A percentile compares a stretch with the other conserved stretches of the same genome.
phyloP scores from a whole-genome alignment of 2,113 vertebrate species.

The Anhinga rufa region DNA sequence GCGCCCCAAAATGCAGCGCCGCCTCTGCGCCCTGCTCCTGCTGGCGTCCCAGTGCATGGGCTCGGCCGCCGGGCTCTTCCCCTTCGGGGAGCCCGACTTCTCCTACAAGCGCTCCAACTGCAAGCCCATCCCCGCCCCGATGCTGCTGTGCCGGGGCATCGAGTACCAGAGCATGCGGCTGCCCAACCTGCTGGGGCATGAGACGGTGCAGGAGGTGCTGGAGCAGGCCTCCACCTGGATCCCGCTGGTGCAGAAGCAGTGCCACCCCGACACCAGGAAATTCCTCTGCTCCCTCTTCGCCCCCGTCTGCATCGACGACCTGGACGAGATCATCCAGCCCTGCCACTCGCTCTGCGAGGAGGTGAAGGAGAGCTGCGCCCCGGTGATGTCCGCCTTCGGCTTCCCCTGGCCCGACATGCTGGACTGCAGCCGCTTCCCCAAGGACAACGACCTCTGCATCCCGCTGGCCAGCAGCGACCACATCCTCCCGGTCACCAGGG shows the following conservation, averaged over 20 bases:
- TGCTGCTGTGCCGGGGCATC: constrained; percentile 91
- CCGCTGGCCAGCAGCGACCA: constrained; percentile 84
- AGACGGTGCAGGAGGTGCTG: constrained; percentile 93
- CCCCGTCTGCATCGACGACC: constrained; percentile 91
- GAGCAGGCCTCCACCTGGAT: constrained; percentile 97
- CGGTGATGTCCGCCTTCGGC: constrained; percentile 96
- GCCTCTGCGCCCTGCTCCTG: constrained; percentile 58
- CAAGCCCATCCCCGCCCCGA: constrained; percentile 87
- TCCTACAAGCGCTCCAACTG: constrained; percentile 90
- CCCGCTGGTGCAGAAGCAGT: constrained; percentile 94
- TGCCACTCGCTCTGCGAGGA: constrained; percentile 93
- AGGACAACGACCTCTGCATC: constrained; percentile 95
- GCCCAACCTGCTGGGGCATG: constrained; percentile 96
- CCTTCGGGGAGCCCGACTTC: constrained; percentile 86
- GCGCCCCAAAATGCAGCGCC: constrained; percentile 60
- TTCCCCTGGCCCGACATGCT: constrained; percentile 98
- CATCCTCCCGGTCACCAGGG: constrained; percentile 79
- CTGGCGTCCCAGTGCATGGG: constrained; percentile 74
- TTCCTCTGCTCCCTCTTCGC: constrained; percentile 98
- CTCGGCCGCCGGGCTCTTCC: constrained; percentile 81
- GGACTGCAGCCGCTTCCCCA: constrained; percentile 89
- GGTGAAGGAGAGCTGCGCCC: constrained; percentile 90
- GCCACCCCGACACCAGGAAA: constrained; percentile 95
- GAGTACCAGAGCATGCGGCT: constrained; percentile 96
- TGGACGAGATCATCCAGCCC: constrained; percentile 94